phyloP scores from a whole-genome alignment of 2,113 vertebrate species.

The Parotia lawesii region DNA sequence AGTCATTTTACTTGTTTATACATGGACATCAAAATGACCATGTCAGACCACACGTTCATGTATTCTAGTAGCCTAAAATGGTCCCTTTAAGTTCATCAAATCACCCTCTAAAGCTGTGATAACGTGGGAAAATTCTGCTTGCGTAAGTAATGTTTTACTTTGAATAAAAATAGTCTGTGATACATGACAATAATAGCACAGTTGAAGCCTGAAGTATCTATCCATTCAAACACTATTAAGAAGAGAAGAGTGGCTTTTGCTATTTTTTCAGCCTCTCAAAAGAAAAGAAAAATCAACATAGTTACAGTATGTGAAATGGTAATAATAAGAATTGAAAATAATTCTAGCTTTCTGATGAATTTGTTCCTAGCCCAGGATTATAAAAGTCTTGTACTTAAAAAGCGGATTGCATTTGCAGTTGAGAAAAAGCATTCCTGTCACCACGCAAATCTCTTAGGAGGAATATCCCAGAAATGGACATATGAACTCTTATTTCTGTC shows the following conservation, averaged over 20 bases:
- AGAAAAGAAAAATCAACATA: slow-evolving; percentile 6
- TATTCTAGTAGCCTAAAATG: neutral
- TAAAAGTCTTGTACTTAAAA: neutral
- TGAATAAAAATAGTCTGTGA: neutral
- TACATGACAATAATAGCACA: neutral
- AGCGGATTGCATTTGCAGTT: neutral
- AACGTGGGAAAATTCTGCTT: neutral
- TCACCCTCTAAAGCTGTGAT: neutral
- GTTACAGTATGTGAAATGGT: neutral
- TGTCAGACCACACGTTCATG: neutral
- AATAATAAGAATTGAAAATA: neutral
- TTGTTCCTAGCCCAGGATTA: neutral
- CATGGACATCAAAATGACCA: neutral
- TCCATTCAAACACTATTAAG: neutral
- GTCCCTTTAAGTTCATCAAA: neutral
- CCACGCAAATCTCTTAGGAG: neutral
- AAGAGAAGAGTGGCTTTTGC: neutral
- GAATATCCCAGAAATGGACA: neutral
- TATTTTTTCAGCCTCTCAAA: neutral
- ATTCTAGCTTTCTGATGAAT: neutral
- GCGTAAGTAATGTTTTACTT: neutral
- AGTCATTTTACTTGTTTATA: neutral
- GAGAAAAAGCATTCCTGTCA: neutral
- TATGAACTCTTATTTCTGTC: neutral
- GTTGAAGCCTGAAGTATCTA: neutral